phyloP scores from a whole-genome alignment of 2,888 invertebrate genomes.

The Leucophenga maculata region DNA sequence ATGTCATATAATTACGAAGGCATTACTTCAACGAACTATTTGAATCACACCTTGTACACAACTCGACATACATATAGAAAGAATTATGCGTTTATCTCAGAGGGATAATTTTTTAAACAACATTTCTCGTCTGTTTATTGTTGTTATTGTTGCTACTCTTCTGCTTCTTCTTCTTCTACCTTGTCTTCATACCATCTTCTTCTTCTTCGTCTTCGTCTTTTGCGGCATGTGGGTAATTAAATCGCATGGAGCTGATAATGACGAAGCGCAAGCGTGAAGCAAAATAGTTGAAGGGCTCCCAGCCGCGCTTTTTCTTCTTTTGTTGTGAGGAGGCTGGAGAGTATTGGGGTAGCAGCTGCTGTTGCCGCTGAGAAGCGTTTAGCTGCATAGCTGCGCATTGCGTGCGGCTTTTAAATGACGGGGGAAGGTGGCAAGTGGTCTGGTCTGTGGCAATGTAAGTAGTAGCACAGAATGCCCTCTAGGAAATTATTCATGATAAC shows the following conservation, averaged over 20 bases:
- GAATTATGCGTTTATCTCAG: constrained; percentile 58
- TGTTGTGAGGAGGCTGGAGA: too few species aligned
- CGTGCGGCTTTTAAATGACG: neutral
- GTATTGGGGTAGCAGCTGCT: too few species aligned
- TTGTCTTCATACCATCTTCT: neutral
- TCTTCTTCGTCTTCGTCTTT: neutral
- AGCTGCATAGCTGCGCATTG: neutral
- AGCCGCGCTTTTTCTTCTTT: constrained; percentile 16
- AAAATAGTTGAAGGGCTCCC: constrained; percentile 41
- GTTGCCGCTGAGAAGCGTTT: neutral
- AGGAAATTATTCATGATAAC: constrained; percentile 65
- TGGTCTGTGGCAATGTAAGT: neutral
- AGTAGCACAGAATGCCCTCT: constrained; percentile 51
- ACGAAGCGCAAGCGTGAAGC: constrained; percentile 38
- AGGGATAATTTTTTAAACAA: constrained; percentile 43
- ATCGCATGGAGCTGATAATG: constrained; percentile 58
- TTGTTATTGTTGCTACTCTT: constrained; percentile 30
- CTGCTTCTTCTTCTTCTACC: constrained; percentile 30
- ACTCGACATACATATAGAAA: constrained; percentile 29
- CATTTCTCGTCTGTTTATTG: constrained; percentile 33
- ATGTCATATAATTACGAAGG: neutral
- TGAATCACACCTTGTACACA: neutral
- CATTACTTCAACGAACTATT: neutral
- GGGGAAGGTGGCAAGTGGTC: neutral
- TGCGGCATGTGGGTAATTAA: constrained; percentile 55